A percentile compares a stretch with the other conserved stretches of the same genome.
Evolutionary conservation across 2,113 vertebrate genomes (phyloP).

Genomic region (Larimichthys polyactis): DNA sequence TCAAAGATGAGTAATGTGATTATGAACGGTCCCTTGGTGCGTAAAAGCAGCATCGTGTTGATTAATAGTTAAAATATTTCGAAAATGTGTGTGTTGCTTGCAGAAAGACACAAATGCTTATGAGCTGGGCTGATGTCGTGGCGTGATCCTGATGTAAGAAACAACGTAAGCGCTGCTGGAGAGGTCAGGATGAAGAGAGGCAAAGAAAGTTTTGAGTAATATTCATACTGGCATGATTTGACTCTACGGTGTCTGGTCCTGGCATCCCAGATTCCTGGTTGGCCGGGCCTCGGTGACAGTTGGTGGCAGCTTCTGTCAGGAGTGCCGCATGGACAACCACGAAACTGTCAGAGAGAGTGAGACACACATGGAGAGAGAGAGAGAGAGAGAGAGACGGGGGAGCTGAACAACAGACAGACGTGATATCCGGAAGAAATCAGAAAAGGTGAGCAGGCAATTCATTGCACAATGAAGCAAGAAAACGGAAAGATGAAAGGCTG

Average conservation of each 20-base stretch:
- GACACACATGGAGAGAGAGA: not conserved
- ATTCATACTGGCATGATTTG: slow-evolving; percentile 46
- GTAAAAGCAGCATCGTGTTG: not conserved
- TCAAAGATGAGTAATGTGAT: too few species aligned
- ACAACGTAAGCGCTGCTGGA: not conserved
- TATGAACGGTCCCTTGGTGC: not conserved
- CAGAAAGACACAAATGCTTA: not conserved
- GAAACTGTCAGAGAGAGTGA: slow-evolving; percentile 36
- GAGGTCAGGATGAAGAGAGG: not conserved
- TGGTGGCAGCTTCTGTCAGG: slow-evolving; percentile 68
- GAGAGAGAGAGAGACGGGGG: not conserved
- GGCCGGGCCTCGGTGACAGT: slow-evolving; percentile 52
- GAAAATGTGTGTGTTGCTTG: not conserved
- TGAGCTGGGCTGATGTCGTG: not conserved
- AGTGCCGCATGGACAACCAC: slow-evolving; percentile 23
- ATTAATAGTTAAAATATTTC: not conserved
- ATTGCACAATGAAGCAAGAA: slow-evolving; percentile 63
- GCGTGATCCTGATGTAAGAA: not conserved
- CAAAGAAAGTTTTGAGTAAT: slow-evolving; percentile 44
- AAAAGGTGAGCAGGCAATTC: slow-evolving; percentile 63
- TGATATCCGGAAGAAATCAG: slow-evolving; percentile 53
- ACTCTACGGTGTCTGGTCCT: slow-evolving; percentile 21
- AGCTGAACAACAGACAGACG: slow-evolving; percentile 46
- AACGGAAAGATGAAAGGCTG: slow-evolving; percentile 63
- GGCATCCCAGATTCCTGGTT: slow-evolving; percentile 40